These are phyloP conservation scores for Lutraria lutraria DNA, from an alignment of 2,888 invertebrate genomes.

Conservation along the genomic window DNA sequence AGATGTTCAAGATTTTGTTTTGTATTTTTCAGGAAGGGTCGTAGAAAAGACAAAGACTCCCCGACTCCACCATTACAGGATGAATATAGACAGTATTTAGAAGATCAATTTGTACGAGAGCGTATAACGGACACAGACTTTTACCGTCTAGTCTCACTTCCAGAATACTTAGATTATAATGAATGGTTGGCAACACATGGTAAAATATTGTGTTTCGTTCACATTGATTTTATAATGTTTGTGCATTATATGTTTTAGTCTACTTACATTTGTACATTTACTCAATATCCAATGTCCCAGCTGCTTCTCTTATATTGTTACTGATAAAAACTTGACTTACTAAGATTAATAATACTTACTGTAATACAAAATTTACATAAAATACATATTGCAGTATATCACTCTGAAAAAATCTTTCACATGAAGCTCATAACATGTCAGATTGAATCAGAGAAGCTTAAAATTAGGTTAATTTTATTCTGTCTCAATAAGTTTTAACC, in stretches of 20 bases:
- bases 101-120: constrained; percentile 95
- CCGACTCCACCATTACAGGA: constrained; percentile 88
- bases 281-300: no score
- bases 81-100: constrained; percentile 94
- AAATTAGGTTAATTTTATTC: no score
- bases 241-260: no score
- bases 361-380: no score
- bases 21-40: constrained; percentile 93
- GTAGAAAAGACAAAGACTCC: constrained; percentile 97
- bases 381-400: no score
- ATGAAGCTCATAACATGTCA: no score
- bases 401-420: no score
- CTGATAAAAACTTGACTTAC: no score
- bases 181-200: constrained; percentile 99
- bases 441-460: no score
- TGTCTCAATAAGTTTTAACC: not conserved
- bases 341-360: no score
- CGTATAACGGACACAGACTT: constrained; percentile 97
- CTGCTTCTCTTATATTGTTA: no score
- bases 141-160: constrained; percentile 96
- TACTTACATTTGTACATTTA: no score
- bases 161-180: constrained; percentile 98
- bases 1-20: not conserved
- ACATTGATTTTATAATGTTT: not conserved
- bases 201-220: constrained; percentile 88